Base-by-base conservation (phyloP, 2,113 vertebrate genomes). In the Paradoxurus hermaphroditus region DNA sequence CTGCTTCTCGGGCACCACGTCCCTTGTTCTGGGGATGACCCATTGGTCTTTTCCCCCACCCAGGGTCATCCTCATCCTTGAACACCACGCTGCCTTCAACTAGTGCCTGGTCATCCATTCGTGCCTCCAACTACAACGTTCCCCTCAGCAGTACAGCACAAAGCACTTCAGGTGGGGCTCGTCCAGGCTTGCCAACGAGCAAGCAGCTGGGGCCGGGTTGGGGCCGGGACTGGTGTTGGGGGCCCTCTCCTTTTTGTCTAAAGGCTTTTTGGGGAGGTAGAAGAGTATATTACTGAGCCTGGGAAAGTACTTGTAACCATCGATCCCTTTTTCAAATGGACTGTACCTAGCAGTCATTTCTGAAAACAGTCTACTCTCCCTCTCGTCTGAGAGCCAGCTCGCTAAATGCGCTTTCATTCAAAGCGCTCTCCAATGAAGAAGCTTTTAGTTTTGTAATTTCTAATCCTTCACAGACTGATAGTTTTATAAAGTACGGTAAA, bases 21-120 rank as follows among this genome's bases (percentile, higher is more conserved):
- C 49, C 8, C 15, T 29, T 84, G 49, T 39, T 36, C n/a, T 41
- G 31, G 41, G 9, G 25, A 1, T 44, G 31, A 70, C 83, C 97
- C 1, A 77, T 0, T 6, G 68, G 9, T 31, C 75, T 91, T n/a
- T 95, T 16, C 72, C 62, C 65, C 53, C 39, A 31, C 63, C 0
- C 70, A 99, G 99, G 99, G 99, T 99, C 99, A 99, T 99, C 99
- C 99, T 99, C 99, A 99, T 99, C 99, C 99, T 99, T 99, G 99
- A 99, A 99, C 99, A 99, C 99, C 99, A 99, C 99, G 99, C 99
- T 99, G 99, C 99, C 99, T 99, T 99, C 99, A 99, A 99, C 99
- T 99, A 99, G 99, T 99, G 99, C 99, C 99, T 99, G 99, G 99
- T 99, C 99, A 99, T 99, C 99, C 99, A 99, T 99, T 99, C 99